Percentiles rank a stretch among this genome's conserved stretches.
Conservation (phyloP, 2,797 vertebrate species). For the Tapera naevia region DNA sequence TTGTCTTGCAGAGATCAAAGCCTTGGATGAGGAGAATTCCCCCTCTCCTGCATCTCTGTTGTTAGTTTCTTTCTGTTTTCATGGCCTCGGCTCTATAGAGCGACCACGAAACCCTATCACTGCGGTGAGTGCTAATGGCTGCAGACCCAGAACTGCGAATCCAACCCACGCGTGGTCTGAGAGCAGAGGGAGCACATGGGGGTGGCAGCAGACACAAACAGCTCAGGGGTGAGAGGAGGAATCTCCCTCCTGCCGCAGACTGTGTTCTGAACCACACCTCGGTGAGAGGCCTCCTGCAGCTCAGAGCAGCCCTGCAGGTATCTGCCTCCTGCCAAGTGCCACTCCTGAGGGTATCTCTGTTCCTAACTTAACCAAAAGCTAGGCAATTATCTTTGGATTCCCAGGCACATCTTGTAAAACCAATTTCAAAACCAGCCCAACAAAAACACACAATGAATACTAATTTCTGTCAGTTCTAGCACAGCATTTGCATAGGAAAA, state of each 20-base stretch:
- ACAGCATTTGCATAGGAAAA: neutral
- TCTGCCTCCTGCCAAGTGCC: neutral
- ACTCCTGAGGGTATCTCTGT: neutral
- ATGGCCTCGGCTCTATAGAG: neutral
- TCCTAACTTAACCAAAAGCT: neutral
- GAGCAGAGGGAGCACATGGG: neutral
- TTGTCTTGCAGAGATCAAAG: neutral
- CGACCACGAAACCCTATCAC: accelerated
- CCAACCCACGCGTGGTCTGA: neutral
- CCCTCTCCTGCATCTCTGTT: neutral
- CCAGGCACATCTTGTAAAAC: neutral
- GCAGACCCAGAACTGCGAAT: neutral
- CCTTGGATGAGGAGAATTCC: neutral
- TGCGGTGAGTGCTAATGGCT: neutral
- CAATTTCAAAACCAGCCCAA: neutral
- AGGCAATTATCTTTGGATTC: neutral
- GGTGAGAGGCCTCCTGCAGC: neutral
- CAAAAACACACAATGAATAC: neutral
- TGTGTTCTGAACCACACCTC: accelerated
- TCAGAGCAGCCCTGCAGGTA: neutral
- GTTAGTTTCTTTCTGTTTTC: neutral
- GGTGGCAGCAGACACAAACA: neutral
- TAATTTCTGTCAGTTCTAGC: neutral
- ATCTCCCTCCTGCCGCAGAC: neutral
- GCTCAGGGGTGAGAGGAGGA: neutral